Evolutionary conservation across 1,140 invertebrate genomes (phyloP), one percentile per base, ranked within the genome.

Genomic region (Octopus sinensis): DNA sequence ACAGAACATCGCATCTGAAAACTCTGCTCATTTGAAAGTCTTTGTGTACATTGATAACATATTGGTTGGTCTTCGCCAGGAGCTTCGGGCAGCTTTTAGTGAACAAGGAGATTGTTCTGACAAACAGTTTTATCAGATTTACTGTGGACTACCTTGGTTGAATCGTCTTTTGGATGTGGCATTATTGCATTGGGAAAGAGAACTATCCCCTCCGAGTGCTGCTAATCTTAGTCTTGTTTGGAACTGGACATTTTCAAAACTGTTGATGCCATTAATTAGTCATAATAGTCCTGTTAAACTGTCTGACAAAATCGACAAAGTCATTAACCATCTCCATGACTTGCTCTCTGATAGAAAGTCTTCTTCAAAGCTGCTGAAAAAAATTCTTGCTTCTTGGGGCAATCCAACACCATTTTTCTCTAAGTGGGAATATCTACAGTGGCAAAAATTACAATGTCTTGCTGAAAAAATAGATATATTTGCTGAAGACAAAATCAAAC

Each of bases 361-460:
- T 12, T 71, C 83, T 17, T 83, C 80, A 56, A 88, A 85, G 75
- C 23, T 81, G 51, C 86, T 84, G 75, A 71, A 83, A 9, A 86
- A 80, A 80, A 85, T 86, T 73, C 84, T 86, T 85, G 82, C 75
- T 23, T 79, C 82, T n/a, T 82, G 79, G 78, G 87, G 87, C 77
- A 87, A 90, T 81, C 87, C 87, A 54, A 79, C 30, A 68, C 85
- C 87, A 79, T 88, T 84, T 53, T 52, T 43, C 43, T 81, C 81
- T 43, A 52, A 86, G 79, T 52, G 30, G 51, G 82, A 87, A 53
- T 83, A 84, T 75, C 82, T 81, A 12, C 43, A 82, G 12, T n/a
- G 9, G 13, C 53, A 82, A 54, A 81, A 76, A 62, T 17, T 84
- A 43, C 9, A 43, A 53, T 53, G 83, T 9, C 71, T 84, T 4